Evolutionary conservation across 2,888 invertebrate genomes (phyloP).

Genomic region (Anagyrus pseudococci): DNA sequence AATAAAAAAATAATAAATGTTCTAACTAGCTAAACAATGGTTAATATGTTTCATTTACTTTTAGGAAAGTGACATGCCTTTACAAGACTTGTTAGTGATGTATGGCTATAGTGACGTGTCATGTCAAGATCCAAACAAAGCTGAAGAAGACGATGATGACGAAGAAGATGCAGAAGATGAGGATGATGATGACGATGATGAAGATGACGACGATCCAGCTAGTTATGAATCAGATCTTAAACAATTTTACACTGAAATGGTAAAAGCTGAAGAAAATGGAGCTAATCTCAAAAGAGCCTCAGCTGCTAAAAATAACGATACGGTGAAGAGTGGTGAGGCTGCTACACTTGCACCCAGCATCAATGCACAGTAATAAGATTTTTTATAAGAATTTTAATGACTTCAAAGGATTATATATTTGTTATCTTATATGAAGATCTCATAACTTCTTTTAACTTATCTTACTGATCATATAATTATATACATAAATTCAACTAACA

Average conservation of each 20-base stretch:
- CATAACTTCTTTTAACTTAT: neutral
- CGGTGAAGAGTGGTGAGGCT: conserved; percentile 11
- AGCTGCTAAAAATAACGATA: conserved; percentile 33
- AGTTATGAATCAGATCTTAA: conserved; percentile 54
- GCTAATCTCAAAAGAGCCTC: conserved; percentile 20
- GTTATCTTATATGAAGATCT: no score
- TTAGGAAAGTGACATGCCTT: conserved; percentile 93
- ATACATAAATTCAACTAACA: no score
- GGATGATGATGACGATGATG: conserved; percentile 60
- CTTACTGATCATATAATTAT: no score
- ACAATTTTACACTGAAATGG: conserved; percentile 59
- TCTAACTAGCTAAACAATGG: neutral
- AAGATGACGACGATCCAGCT: conserved; percentile 54
- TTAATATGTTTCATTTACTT: conserved; percentile 14
- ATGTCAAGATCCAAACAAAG: conserved; percentile 54
- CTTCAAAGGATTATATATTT: no score
- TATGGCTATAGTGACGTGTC: conserved; percentile 75
- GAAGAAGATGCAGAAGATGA: conserved; percentile 55
- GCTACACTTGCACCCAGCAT: neutral
- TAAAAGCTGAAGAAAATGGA: conserved; percentile 46
- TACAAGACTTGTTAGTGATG: conserved; percentile 89
- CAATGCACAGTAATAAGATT: conserved; percentile 24
- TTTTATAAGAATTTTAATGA: no score
- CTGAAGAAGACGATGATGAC: conserved; percentile 53
- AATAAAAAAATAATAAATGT: no score